phyloP scores from a whole-genome alignment of 2,113 vertebrate genomes.

The Coptodon bakossiorum region DNA sequence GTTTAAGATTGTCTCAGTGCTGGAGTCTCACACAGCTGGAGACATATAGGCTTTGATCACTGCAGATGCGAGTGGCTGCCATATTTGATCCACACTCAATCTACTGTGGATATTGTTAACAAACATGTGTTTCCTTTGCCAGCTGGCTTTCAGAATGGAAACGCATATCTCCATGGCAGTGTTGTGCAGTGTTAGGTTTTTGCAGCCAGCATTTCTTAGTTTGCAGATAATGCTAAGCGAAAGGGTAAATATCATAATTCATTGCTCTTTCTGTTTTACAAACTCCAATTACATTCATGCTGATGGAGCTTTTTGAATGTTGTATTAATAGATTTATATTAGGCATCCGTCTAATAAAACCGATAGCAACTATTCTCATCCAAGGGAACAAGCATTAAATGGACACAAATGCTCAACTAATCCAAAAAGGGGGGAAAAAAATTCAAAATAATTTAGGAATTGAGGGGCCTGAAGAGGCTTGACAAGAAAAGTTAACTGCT shows the following conservation, averaged over 20 bases:
- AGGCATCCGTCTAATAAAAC: not conserved
- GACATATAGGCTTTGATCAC: slow-evolving; percentile 49
- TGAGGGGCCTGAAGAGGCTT: not conserved
- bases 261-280: not conserved
- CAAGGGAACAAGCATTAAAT: not conserved
- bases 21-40: slow-evolving; percentile 20
- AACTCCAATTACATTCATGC: not conserved
- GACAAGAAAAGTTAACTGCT: not conserved
- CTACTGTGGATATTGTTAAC: slow-evolving; percentile 58
- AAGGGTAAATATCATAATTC: not conserved
- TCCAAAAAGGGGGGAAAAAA: fast-evolving
- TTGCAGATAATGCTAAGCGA: slow-evolving; percentile 17
- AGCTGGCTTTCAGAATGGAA: slow-evolving; percentile 53
- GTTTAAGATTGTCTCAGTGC: slow-evolving; percentile 30
- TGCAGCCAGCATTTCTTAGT: slow-evolving; percentile 27
- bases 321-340: not conserved
- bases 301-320: not conserved
- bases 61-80: slow-evolving; percentile 47
- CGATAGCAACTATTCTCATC: not conserved
- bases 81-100: slow-evolving; percentile 52
- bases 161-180: slow-evolving; percentile 51
- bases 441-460: not conserved
- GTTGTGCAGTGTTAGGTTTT: slow-evolving; percentile 29
- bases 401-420: not conserved
- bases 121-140: slow-evolving; percentile 51